Conservation (phyloP, 2,113 vertebrate species). For the Hypocryptadius cinnamomeus region DNA sequence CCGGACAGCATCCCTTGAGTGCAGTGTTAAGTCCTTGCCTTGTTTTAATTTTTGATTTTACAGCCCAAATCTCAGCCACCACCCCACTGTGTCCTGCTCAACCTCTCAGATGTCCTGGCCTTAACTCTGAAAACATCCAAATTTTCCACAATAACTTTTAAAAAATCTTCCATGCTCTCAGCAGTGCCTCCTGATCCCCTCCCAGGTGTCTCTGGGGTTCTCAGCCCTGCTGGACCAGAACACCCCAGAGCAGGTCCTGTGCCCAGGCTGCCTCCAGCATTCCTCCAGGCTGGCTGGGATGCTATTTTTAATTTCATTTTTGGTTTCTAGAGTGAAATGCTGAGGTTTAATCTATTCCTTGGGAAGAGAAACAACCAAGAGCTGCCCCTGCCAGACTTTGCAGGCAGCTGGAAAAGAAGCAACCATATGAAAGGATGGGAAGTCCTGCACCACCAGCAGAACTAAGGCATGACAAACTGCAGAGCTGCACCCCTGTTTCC, state of each 20-base stretch:
- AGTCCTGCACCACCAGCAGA: neutral
- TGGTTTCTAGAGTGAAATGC: neutral
- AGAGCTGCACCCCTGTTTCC: neutral
- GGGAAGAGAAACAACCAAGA: neutral
- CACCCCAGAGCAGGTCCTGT: neutral
- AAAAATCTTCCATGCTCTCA: neutral
- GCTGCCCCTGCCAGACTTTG: neutral
- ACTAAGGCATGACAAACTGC: neutral
- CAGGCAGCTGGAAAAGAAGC: neutral
- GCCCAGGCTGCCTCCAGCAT: rapidly evolving
- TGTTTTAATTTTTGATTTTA: neutral
- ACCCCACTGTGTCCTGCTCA: neutral
- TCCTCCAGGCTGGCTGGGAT: neutral
- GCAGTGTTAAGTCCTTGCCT: neutral
- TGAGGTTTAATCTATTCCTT: neutral
- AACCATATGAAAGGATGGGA: neutral
- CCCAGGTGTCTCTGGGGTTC: neutral
- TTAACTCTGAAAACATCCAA: neutral
- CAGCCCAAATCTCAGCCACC: neutral
- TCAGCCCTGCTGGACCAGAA: neutral
- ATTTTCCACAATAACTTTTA: neutral
- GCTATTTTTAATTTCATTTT: neutral
- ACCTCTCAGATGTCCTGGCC: neutral
- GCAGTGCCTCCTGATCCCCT: neutral
- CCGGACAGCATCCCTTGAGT: neutral